Percentiles rank a stretch among this genome's conserved stretches.
Conservation (phyloP, 2,888 invertebrate genomes). For the Metallyticus violacea region DNA sequence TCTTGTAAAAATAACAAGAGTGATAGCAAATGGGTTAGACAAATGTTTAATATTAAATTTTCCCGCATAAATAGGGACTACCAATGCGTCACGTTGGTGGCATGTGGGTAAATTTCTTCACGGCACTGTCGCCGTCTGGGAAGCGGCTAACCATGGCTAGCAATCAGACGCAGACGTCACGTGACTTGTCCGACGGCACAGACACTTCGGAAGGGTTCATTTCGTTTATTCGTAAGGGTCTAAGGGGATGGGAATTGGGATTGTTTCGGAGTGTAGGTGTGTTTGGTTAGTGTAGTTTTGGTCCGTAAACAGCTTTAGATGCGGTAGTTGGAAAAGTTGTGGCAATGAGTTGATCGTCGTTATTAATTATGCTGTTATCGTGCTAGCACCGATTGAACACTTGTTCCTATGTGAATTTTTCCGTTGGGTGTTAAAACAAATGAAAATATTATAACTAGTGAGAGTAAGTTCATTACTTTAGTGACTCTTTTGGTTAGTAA, state of each 20-base stretch:
- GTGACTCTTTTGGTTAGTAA: not conserved
- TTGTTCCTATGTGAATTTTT: not conserved
- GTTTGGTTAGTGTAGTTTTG: not conserved
- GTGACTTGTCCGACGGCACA: conserved; percentile 27
- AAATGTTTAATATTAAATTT: not conserved
- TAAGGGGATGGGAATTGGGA: too few relatives aligned
- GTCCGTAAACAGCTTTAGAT: not conserved
- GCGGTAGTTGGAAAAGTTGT: not conserved
- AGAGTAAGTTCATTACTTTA: not conserved
- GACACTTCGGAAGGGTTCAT: conserved; percentile 24
- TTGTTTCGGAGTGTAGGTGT: not conserved
- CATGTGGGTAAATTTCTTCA: not conserved
- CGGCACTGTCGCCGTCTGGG: not conserved
- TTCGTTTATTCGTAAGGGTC: conserved; percentile 4
- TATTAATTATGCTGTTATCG: not conserved
- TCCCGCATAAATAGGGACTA: not conserved
- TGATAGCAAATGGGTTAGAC: too few relatives aligned
- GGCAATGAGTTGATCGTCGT: not conserved
- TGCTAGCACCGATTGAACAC: not conserved
- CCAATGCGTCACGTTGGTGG: not conserved
- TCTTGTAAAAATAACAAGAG: too few relatives aligned
- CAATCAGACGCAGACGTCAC: conserved; percentile 21
- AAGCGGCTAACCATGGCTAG: not conserved
- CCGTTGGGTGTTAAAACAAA: not conserved
- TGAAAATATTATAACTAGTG: not conserved